These are phyloP conservation scores for Drosophila longiperda DNA, from an alignment of 2,888 invertebrate genomes.

Conservation along the genomic window DNA sequence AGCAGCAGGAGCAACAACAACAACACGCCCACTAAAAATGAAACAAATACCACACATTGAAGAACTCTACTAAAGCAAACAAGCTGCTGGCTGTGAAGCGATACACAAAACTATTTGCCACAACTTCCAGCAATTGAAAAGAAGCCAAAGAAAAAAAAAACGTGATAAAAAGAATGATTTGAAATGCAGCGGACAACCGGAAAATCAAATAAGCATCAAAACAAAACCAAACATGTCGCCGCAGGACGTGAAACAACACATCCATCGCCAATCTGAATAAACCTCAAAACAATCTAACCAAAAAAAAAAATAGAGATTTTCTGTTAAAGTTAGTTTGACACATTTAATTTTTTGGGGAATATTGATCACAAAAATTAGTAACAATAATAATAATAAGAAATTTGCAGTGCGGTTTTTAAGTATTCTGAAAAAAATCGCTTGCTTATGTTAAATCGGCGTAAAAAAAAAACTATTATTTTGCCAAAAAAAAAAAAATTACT, in stretches of 20 bases:
- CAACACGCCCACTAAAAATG: constrained; percentile 19
- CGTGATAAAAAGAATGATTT: not conserved
- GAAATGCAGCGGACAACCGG: constrained; percentile 53
- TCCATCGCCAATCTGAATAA: not conserved
- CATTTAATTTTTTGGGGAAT: not conserved
- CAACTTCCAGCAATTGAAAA: constrained; percentile 65
- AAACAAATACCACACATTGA: constrained; percentile 27
- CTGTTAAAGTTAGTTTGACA: not conserved
- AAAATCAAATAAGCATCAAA: constrained; percentile 77
- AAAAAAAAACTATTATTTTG: not conserved
- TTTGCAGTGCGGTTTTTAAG: not conserved
- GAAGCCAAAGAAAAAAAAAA: constrained; percentile 22
- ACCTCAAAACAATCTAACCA: constrained; percentile 4
- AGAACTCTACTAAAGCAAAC: constrained; percentile 59
- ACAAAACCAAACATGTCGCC: constrained; percentile 60
- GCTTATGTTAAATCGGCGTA: not conserved
- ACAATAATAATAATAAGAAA: not conserved
- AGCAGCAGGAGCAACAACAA: constrained; percentile 7
- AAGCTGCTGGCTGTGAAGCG: constrained; percentile 62
- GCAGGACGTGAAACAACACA: constrained; percentile 38
- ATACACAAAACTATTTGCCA: constrained; percentile 73
- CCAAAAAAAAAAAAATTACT: too few species aligned
- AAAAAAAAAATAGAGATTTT: not conserved
- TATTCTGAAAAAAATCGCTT: not conserved
- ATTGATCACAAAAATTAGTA: not conserved